Conservation (phyloP, 2,113 vertebrate genomes). For the Axis porcinus region DNA sequence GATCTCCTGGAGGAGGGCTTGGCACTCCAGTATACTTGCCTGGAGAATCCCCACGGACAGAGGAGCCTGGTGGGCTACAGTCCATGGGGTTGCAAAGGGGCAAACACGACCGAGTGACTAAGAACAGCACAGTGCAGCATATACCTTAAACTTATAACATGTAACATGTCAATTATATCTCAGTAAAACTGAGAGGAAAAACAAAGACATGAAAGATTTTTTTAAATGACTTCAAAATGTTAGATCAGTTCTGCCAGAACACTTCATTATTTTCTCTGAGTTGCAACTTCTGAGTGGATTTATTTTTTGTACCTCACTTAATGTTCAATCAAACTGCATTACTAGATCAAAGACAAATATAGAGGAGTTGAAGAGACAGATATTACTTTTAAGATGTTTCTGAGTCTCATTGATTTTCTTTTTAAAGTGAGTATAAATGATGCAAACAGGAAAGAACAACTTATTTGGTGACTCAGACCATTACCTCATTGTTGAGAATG, state of each 20-base stretch:
- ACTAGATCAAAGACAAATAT: neutral
- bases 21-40: neutral
- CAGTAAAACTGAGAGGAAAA: neutral
- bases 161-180: neutral
- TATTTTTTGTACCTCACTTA: neutral
- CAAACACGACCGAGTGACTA: rapidly evolving
- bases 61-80: neutral
- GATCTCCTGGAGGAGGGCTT: neutral
- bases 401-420: neutral
- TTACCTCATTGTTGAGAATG: constrained; percentile 50
- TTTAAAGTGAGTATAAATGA: constrained; percentile 11
- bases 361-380: neutral
- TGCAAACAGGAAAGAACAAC: constrained; percentile 29
- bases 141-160: neutral
- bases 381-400: neutral
- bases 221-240: neutral
- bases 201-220: neutral
- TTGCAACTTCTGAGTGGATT: neutral
- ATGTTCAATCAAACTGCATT: neutral
- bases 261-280: neutral
- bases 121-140: neutral
- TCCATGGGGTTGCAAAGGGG: neutral
- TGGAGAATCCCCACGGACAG: neutral
- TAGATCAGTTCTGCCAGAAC: neutral
- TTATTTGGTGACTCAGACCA: constrained; percentile 48